These are phyloP conservation scores for Tetheella fluctuosa DNA, from an alignment of 2,888 invertebrate genomes.

Conservation along the genomic window DNA sequence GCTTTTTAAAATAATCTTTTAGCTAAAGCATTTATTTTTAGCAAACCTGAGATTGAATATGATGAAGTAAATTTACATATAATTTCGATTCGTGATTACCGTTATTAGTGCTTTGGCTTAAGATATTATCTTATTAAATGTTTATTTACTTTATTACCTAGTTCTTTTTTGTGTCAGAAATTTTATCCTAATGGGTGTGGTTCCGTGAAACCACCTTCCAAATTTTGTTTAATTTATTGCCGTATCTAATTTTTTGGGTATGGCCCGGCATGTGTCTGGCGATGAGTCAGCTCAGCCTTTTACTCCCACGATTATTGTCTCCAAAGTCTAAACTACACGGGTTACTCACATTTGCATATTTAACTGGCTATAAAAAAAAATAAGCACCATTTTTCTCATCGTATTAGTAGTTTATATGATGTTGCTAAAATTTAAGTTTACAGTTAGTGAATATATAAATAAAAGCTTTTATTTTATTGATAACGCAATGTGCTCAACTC, in stretches of 20 bases:
- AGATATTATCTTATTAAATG: not conserved
- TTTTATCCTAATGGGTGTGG: constrained; percentile 22
- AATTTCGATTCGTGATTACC: not conserved
- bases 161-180: not conserved
- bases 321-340: constrained; percentile 37
- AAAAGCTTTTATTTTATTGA: constrained; percentile 15
- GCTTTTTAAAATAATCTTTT: not conserved
- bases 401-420: constrained; percentile 31
- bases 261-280: constrained; percentile 46
- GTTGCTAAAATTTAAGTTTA: constrained; percentile 35
- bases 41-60: not conserved
- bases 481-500: not conserved
- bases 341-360: constrained; percentile 52
- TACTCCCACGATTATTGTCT: constrained; percentile 55
- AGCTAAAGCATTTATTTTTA: not conserved
- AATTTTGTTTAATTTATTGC: constrained; percentile 53
- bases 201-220: constrained; percentile 46
- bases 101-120: not conserved
- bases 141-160: not conserved
- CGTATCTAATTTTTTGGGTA: constrained; percentile 59
- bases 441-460: constrained; percentile 31
- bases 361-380: constrained; percentile 29
- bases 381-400: constrained; percentile 32
- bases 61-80: not conserved
- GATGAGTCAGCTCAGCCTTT: constrained; percentile 61